These are phyloP conservation scores for Orientallactaga bullata DNA, from an alignment of 2,113 vertebrate species.

Conservation along the genomic window DNA sequence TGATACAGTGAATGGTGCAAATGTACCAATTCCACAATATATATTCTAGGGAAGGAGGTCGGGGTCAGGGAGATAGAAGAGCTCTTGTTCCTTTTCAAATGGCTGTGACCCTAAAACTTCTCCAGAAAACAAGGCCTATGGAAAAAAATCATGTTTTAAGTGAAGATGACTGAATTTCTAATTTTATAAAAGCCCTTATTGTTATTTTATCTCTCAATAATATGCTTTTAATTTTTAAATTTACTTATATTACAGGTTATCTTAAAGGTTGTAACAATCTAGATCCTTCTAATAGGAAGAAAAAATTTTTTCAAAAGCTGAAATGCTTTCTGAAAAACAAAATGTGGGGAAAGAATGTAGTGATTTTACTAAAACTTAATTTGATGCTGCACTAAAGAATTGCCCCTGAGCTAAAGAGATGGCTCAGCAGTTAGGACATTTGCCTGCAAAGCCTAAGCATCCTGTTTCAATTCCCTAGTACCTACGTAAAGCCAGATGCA, in stretches of 20 bases:
- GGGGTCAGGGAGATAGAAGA: accelerated
- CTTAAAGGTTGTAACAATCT: not conserved
- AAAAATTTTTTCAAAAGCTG: constrained; percentile 31
- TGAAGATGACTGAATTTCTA: constrained; percentile 33
- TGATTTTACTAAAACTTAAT: constrained; percentile 37
- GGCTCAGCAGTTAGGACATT: too few relatives aligned
- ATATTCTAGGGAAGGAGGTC: accelerated
- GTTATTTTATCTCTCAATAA: not conserved
- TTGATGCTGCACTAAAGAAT: not conserved
- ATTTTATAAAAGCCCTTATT: constrained; percentile 6
- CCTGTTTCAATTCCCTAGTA: too few relatives aligned
- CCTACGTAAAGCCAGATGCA: too few relatives aligned
- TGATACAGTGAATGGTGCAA: too few relatives aligned
- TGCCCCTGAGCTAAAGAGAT: too few relatives aligned
- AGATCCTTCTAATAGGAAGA: constrained; percentile 27
- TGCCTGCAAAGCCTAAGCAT: too few relatives aligned
- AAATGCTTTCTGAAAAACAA: constrained; percentile 26
- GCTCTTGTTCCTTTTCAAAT: not conserved
- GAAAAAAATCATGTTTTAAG: not conserved
- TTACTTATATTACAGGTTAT: not conserved
- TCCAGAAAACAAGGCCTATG: not conserved
- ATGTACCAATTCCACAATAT: too few relatives aligned
- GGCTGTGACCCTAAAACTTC: not conserved
- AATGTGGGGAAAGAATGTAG: not conserved
- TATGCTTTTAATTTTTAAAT: not conserved